Percentiles rank a stretch among this genome's conserved stretches.
phyloP scores from a whole-genome alignment of 2,888 invertebrate genomes.

The Pachydiplax longipennis region DNA sequence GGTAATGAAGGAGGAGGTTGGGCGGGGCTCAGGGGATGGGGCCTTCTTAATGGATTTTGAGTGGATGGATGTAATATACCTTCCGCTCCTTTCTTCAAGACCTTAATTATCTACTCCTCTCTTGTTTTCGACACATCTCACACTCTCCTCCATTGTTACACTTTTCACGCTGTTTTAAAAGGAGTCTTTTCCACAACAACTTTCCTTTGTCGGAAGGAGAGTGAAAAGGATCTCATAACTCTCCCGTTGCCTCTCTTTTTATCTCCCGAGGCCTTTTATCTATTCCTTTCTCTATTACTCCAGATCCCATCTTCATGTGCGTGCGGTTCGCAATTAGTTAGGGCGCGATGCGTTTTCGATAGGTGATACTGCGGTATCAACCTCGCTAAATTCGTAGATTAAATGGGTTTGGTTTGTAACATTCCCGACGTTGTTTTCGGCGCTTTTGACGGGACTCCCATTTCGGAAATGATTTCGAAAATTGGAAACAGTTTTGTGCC shows the following conservation, averaged over 20 bases:
- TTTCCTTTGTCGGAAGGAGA: conserved; percentile 7
- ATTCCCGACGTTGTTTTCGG: too few relatives aligned
- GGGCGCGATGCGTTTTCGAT: background rate
- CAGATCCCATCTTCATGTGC: background rate
- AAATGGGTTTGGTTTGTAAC: too few relatives aligned
- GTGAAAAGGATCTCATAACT: background rate
- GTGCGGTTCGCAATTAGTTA: background rate
- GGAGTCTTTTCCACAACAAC: background rate
- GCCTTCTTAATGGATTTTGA: conserved; percentile 30
- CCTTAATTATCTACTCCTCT: conserved; percentile 19
- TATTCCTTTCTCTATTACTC: background rate
- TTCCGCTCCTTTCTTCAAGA: conserved; percentile 5
- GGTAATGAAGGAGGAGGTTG: background rate
- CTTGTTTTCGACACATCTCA: conserved; percentile 39
- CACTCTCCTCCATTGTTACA: background rate
- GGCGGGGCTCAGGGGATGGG: background rate
- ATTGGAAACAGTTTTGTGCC: too few relatives aligned
- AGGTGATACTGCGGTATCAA: background rate
- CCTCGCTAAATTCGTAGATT: background rate
- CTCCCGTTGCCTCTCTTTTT: background rate
- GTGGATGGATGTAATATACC: conserved; percentile 19
- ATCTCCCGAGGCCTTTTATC: background rate
- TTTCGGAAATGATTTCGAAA: too few relatives aligned
- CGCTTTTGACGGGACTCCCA: too few relatives aligned
- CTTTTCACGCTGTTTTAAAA: conserved; percentile 22